A percentile compares a stretch with the other conserved stretches of the same genome.
These are phyloP conservation scores for Allophyes oxyacanthae DNA, from an alignment of 2,888 invertebrate genomes.

Conservation along the genomic window DNA sequence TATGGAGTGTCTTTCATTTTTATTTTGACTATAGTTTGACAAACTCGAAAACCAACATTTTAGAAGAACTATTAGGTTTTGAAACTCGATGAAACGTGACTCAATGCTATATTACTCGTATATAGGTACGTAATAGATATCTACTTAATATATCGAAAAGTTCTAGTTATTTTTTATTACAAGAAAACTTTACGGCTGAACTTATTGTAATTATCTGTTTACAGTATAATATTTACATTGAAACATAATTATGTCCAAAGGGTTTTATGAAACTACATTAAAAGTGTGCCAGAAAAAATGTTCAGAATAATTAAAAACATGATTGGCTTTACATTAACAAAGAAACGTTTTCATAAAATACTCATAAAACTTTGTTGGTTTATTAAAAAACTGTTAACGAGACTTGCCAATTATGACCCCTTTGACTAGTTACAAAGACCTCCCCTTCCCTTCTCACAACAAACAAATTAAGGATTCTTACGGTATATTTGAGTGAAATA, in stretches of 20 bases:
- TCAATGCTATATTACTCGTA: too few relatives aligned
- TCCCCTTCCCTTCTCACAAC: conserved; percentile 7
- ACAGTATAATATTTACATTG: conserved; percentile 18
- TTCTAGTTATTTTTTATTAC: too few relatives aligned
- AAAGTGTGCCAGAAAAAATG: conserved; percentile 42
- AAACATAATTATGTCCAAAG: conserved; percentile 28
- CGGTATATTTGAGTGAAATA: conserved; percentile 2
- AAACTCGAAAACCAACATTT: too few relatives aligned
- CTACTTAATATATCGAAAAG: too few relatives aligned
- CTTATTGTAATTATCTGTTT: too few relatives aligned
- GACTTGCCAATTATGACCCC: conserved; percentile 76
- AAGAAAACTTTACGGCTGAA: too few relatives aligned
- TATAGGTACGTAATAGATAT: too few relatives aligned
- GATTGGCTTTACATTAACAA: conserved; percentile 77
- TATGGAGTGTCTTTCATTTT: too few relatives aligned
- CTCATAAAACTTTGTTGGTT: conserved; percentile 81
- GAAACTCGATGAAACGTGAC: too few relatives aligned
- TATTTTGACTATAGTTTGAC: too few relatives aligned
- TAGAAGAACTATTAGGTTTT: too few relatives aligned
- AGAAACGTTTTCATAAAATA: conserved; percentile 76
- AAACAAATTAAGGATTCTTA: background rate
- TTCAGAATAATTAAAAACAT: conserved; percentile 63
- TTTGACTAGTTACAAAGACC: conserved; percentile 55
- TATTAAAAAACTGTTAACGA: conserved; percentile 84
- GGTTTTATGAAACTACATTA: conserved; percentile 31